Conservation (phyloP, 2,113 vertebrate species). For the Seriola dumerili region DNA sequence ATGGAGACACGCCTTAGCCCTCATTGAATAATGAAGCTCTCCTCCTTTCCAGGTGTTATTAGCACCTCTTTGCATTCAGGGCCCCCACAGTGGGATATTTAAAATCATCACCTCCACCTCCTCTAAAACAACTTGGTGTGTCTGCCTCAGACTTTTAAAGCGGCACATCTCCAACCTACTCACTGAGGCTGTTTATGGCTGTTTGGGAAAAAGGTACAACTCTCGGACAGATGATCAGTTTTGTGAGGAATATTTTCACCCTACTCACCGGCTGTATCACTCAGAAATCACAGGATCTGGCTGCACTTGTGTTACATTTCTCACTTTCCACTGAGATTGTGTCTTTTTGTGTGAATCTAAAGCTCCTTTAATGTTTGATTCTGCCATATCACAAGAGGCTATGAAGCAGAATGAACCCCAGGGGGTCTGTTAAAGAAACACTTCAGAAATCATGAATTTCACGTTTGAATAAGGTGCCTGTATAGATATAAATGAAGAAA, state of each 20-base stretch:
- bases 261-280: not conserved
- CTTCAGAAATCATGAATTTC: conserved; percentile 13
- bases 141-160: not conserved
- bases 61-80: conserved; percentile 19
- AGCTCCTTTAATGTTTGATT: conserved; percentile 17
- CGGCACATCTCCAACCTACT: not conserved
- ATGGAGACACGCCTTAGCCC: conserved; percentile 60
- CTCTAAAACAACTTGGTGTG: conserved; percentile 1
- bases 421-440: conserved; percentile 10
- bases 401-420: conserved; percentile 6
- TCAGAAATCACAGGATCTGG: not conserved
- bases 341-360: not conserved
- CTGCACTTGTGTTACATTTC: not conserved
- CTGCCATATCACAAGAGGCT: conserved; percentile 10
- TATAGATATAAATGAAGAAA: not conserved
- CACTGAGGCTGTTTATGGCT: not conserved
- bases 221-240: not conserved
- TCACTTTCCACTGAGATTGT: not conserved
- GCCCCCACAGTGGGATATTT: conserved; percentile 1
- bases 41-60: conserved; percentile 65
- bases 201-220: not conserved
- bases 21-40: conserved; percentile 62
- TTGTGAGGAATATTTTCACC: not conserved
- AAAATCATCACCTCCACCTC: not conserved
- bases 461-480: not conserved